Conservation (phyloP, 92 coral and sea anemone species). For the Diadumene lineata region DNA sequence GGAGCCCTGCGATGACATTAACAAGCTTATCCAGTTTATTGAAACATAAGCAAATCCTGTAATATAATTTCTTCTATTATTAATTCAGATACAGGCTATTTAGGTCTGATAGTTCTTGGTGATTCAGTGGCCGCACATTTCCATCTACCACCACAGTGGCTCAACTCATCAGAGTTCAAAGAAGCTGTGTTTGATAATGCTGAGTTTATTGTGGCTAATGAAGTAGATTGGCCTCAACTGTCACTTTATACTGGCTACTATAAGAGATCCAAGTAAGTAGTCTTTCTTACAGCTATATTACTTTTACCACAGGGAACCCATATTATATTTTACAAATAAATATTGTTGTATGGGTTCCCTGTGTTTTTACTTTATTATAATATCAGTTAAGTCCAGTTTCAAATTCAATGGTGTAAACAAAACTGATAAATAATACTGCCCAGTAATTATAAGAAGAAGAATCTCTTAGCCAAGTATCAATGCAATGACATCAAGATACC, state of each 20-base stretch:
- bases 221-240: constrained; percentile 95
- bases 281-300: background rate
- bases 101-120: constrained; percentile 88
- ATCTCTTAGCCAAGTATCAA: no score
- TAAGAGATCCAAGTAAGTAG: constrained; percentile 55
- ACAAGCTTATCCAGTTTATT: no score
- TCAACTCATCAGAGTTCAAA: constrained; percentile 69
- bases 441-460: no score
- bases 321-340: no score
- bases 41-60: background rate
- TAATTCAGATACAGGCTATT: constrained; percentile 70
- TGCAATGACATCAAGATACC: no score
- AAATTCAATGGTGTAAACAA: no score
- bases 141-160: constrained; percentile 94
- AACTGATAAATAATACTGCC: no score
- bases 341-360: no score
- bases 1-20: no score
- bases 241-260: constrained; percentile 81
- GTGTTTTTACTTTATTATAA: no score
- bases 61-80: background rate
- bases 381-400: no score
- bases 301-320: background rate
- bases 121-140: constrained; percentile 95
- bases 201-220: constrained; percentile 82
- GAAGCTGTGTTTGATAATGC: constrained; percentile 62